phyloP scores from a whole-genome alignment of 2,113 vertebrate species.

The Antennarius striatus region DNA sequence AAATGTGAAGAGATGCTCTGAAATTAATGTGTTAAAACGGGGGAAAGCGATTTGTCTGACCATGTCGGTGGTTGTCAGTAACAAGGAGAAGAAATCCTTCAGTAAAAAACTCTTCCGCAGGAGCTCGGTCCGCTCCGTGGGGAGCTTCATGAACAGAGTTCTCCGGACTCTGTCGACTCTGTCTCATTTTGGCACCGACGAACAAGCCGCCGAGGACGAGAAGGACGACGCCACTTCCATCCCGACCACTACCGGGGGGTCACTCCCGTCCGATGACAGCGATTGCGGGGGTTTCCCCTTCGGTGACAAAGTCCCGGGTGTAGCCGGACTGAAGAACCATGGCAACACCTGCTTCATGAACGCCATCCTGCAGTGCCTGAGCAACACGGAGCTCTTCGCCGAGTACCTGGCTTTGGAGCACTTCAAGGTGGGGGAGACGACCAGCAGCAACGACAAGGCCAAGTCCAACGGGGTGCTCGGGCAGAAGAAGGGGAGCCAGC shows the following conservation, averaged over 20 bases:
- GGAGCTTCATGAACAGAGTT: conserved; percentile 90
- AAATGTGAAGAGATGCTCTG: conserved; percentile 24
- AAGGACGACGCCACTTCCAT: conserved; percentile 76
- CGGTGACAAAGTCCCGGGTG: conserved; percentile 85
- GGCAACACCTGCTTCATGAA: conserved; percentile 99
- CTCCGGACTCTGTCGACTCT: conserved; percentile 89
- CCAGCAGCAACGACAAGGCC: conserved; percentile 42
- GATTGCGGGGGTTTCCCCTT: conserved; percentile 73
- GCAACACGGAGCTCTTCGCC: conserved; percentile 97
- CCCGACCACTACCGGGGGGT: conserved; percentile 69
- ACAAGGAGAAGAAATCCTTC: conserved; percentile 90
- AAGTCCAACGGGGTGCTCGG: conserved; percentile 73
- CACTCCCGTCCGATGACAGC: conserved; percentile 74
- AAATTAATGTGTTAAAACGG: background rate
- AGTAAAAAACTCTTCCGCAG: conserved; percentile 87
- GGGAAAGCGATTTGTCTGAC: conserved; percentile 3
- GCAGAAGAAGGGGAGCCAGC: conserved; percentile 59
- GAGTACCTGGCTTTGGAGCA: conserved; percentile 94
- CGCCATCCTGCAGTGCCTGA: conserved; percentile 96
- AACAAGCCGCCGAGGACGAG: conserved; percentile 73
- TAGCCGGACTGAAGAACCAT: conserved; percentile 94
- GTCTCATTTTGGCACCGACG: conserved; percentile 85
- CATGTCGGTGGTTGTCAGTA: conserved; percentile 81
- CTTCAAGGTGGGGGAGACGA: conserved; percentile 77
- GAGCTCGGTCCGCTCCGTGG: conserved; percentile 87